These are phyloP conservation scores for Rachycentron canadum DNA, from an alignment of 2,797 vertebrate species.

Conservation along the genomic window DNA sequence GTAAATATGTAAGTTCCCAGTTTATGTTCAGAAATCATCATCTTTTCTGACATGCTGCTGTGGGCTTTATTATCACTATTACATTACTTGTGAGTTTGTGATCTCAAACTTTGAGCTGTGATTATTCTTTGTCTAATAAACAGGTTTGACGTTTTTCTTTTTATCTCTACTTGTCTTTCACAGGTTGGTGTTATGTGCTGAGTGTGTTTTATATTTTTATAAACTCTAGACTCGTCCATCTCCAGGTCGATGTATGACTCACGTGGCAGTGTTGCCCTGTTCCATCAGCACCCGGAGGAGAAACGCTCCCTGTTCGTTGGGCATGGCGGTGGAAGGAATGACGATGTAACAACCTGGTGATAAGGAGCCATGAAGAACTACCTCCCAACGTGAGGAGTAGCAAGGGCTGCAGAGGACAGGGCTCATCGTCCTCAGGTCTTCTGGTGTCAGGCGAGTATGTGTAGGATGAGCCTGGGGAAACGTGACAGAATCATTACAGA, in stretches of 20 bases:
- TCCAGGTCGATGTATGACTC: slow-evolving; percentile 33
- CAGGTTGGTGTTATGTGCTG: too few species aligned
- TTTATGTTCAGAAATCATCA: too few species aligned
- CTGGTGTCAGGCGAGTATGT: slow-evolving; percentile 48
- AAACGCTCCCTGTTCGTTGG: slow-evolving; percentile 80
- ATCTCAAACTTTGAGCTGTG: background rate
- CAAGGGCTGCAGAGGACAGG: slow-evolving; percentile 46
- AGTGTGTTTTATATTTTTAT: background rate
- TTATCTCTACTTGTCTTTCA: too few species aligned
- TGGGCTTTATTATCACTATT: too few species aligned
- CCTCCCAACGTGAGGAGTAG: slow-evolving; percentile 69
- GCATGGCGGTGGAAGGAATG: slow-evolving; percentile 72
- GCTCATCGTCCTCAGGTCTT: slow-evolving; percentile 32
- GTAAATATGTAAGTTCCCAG: too few species aligned
- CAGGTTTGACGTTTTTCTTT: too few species aligned
- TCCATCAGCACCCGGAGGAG: slow-evolving; percentile 83
- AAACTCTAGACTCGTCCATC: background rate
- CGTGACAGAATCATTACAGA: background rate
- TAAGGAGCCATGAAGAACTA: slow-evolving; percentile 77
- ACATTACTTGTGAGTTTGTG: too few species aligned
- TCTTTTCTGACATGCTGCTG: too few species aligned
- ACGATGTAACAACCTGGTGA: slow-evolving; percentile 83
- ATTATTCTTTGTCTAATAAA: too few species aligned
- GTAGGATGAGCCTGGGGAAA: slow-evolving; percentile 64
- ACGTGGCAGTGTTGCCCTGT: slow-evolving; percentile 72